Base-by-base conservation (phyloP, 1,140 invertebrate genomes). In the Apis laboriosa region DNA sequence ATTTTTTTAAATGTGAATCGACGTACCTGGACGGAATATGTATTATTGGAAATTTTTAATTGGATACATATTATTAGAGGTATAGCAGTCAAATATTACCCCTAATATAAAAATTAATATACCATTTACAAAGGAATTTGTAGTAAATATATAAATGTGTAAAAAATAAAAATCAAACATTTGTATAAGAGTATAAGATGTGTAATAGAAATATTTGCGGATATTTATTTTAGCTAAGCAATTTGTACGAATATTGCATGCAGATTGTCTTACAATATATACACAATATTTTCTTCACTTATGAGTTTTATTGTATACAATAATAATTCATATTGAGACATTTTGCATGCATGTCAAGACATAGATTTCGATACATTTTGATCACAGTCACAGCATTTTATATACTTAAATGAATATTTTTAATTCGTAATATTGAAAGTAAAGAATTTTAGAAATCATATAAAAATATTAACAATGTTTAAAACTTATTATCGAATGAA, bases 371-470 rank as follows among this genome's bases (percentile, higher is more conserved):
- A 80, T 68, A 75, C 68, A 88, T 66, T 73, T 85, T 61, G 71
- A 88, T 88, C 86, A 88, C 86, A 88, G 83, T 83, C 71, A 64
- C 24, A 80, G 77, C 72, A 84, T 74, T 87, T 78, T 77, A 70
- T 71, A 85, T 63, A 70, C 55, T 82, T 77, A 70, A 71, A 79
- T 77, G 72, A 86, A 86, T 68, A 61, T 76, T 58, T 53, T 74
- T 63, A 61, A 83, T 71, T 24, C 43, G 61, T 73, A 51, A 86
- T 64, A 66, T 79, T 64, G 60, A 53, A 72, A 72, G 80, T 49
- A 51, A 9, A n/a, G 43, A 74, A 61, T 72, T 17, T 78, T 67
- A 71, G 1, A 67, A 21, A 34, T 64, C 21, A 19, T 63, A 58
- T 43, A 51, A 78, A 86, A 77, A 49, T 84, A 78, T 78, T 19